phyloP scores from a whole-genome alignment of 2,113 vertebrate genomes.

The Antechinus flavipes region DNA sequence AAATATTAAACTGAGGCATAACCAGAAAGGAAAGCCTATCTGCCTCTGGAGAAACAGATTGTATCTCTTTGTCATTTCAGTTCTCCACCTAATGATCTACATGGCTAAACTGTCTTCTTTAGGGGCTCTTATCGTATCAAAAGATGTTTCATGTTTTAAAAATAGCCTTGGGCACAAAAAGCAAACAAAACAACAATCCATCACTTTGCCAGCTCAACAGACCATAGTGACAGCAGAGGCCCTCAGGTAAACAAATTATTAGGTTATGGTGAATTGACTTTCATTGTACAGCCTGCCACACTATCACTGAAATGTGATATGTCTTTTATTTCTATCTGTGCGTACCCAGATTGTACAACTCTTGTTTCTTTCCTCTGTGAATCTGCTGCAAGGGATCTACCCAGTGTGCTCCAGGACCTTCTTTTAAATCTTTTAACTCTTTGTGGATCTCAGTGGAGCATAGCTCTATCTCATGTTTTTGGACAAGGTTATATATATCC shows the following conservation, averaged over 20 bases:
- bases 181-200: background rate
- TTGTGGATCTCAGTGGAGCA: background rate
- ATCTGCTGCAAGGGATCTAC: background rate
- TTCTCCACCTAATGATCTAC: background rate
- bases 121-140: background rate
- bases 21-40: background rate
- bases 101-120: background rate
- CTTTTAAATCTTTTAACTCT: background rate
- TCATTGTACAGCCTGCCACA: background rate
- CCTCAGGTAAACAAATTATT: slow-evolving; percentile 2
- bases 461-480: background rate
- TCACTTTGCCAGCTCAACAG: background rate
- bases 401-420: background rate
- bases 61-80: background rate
- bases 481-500: background rate
- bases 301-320: background rate
- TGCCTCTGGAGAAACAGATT: background rate
- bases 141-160: background rate
- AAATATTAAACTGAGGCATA: background rate
- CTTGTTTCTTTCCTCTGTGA: background rate
- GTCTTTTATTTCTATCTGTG: background rate
- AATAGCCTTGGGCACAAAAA: background rate
- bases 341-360: background rate
- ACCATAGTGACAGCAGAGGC: background rate
- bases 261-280: background rate